Evolutionary conservation across 2,888 invertebrate species (phyloP).

Genomic region (Nomada ruficornis): DNA sequence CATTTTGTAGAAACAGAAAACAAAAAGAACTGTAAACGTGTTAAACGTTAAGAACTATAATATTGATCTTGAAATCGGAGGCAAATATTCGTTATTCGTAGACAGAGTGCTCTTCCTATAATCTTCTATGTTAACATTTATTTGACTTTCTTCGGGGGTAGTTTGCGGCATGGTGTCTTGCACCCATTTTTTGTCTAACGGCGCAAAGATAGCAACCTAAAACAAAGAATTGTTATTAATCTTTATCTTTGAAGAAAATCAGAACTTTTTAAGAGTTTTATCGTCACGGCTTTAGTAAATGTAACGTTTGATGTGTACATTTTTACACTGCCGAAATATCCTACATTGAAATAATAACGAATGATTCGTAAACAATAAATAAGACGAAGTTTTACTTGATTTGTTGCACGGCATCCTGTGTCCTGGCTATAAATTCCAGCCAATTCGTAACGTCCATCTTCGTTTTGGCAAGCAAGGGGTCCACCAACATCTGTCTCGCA

Average conservation of each 20-base stretch:
- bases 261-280: too few relatives aligned
- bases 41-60: neutral
- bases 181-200: slow-evolving; percentile 78
- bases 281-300: too few relatives aligned
- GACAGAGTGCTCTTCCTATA: slow-evolving; percentile 53
- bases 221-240: slow-evolving; percentile 9
- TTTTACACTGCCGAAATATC: too few relatives aligned
- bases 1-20: slow-evolving; percentile 1
- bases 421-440: slow-evolving; percentile 92
- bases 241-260: neutral
- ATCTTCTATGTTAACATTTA: slow-evolving; percentile 2
- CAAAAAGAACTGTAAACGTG: neutral
- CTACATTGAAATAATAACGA: too few relatives aligned
- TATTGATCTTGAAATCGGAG: slow-evolving; percentile 57
- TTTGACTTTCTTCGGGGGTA: neutral
- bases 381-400: slow-evolving; percentile 75
- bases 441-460: slow-evolving; percentile 89
- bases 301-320: too few relatives aligned
- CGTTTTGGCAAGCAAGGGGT: slow-evolving; percentile 91
- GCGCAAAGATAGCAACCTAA: slow-evolving; percentile 80
- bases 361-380: neutral
- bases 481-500: slow-evolving; percentile 94
- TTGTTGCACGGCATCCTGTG: slow-evolving; percentile 86
- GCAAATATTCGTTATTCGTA: slow-evolving; percentile 74
- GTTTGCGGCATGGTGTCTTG: slow-evolving; percentile 45